A percentile compares a stretch with the other conserved stretches of the same genome.
phyloP scores from a whole-genome alignment of 2,113 vertebrate genomes.

The Dasyprocta punctata region DNA sequence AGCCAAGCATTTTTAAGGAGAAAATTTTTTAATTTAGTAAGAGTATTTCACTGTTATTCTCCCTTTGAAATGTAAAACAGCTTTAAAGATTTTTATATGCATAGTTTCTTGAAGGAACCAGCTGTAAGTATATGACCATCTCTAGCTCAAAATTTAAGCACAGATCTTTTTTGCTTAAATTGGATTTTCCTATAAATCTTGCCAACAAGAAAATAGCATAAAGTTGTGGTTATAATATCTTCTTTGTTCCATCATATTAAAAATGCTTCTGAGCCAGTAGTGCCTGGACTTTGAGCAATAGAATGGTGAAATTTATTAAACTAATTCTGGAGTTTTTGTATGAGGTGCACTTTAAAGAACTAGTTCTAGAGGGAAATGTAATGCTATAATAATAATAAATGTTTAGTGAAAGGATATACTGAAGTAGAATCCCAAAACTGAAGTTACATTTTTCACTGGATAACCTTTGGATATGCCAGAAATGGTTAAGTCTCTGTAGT shows the following conservation, averaged over 20 bases:
- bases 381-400: not conserved
- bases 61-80: not conserved
- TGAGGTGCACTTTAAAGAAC: not conserved
- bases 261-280: not conserved
- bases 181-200: conserved; percentile 20
- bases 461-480: not conserved
- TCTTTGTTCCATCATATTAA: not conserved
- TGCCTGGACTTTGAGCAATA: not conserved
- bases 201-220: not conserved
- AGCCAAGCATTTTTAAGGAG: not conserved
- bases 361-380: not conserved
- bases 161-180: not conserved
- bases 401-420: not conserved
- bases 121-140: not conserved
- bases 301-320: not conserved
- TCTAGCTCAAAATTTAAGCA: conserved; percentile 8
- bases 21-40: not conserved
- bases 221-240: not conserved
- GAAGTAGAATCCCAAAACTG: not conserved
- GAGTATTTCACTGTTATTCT: not conserved
- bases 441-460: not conserved
- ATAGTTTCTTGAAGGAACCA: not conserved
- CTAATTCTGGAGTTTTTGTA: not conserved
- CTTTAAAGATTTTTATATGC: not conserved
- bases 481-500: not conserved